phyloP scores from a whole-genome alignment of 1,140 invertebrate genomes.

The Drosophila repleta region DNA sequence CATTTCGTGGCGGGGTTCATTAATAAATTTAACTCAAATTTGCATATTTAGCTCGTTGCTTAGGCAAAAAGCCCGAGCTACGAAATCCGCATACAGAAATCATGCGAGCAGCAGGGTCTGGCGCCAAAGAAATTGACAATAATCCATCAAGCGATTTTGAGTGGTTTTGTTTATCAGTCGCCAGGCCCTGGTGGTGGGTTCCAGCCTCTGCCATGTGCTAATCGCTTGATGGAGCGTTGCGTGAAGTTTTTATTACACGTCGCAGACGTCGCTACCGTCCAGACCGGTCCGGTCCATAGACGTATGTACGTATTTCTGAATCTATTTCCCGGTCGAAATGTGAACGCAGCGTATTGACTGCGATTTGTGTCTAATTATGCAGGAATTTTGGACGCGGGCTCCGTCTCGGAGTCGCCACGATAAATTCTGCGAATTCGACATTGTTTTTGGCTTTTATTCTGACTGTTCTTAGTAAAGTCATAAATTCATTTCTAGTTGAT shows the following conservation, averaged over 20 bases:
- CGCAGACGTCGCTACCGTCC: constrained; percentile 57
- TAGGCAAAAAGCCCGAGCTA: constrained; percentile 33
- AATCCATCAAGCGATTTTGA: constrained; percentile 65
- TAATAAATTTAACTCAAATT: constrained; percentile 68
- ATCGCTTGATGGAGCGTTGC: constrained; percentile 40
- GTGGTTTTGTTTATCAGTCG: constrained; percentile 37
- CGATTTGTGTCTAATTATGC: constrained; percentile 61
- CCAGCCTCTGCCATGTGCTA: constrained; percentile 54
- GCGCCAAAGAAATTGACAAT: constrained; percentile 79
- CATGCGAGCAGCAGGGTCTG: constrained; percentile 56
- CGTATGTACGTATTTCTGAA: constrained; percentile 45
- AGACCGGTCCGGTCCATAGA: constrained; percentile 60
- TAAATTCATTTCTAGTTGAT: constrained; percentile 51
- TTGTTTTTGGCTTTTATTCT: constrained; percentile 3
- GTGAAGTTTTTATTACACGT: constrained; percentile 76
- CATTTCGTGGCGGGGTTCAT: constrained; percentile 48
- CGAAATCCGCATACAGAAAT: constrained; percentile 58
- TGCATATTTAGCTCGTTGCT: constrained; percentile 71
- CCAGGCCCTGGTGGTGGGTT: constrained; percentile 25
- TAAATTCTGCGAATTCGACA: constrained; percentile 73
- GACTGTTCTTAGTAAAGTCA: constrained; percentile 45
- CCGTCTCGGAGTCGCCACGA: constrained; percentile 71
- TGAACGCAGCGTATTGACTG: constrained; percentile 17
- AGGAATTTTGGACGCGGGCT: constrained; percentile 64
- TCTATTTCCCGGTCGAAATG: constrained; percentile 62